phyloP scores from a whole-genome alignment of 2,888 invertebrate genomes.

The Eupeodes latifasciatus region DNA sequence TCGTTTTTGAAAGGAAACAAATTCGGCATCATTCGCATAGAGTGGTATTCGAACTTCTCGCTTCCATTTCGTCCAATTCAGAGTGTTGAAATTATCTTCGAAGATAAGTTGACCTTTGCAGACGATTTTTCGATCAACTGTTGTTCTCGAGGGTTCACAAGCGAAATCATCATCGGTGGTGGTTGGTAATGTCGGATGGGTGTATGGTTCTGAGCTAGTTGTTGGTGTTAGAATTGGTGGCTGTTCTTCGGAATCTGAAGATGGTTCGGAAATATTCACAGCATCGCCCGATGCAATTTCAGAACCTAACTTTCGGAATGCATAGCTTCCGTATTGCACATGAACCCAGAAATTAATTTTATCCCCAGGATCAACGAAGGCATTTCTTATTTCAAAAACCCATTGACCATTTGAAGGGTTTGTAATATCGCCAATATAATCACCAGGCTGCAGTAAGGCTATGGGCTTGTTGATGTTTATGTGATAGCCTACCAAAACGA shows the following conservation, averaged over 20 bases:
- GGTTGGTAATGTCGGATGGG: background rate
- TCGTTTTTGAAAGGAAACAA: slow-evolving; percentile 84
- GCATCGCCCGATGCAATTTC: slow-evolving; percentile 7
- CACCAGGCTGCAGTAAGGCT: slow-evolving; percentile 85
- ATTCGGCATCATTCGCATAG: slow-evolving; percentile 84
- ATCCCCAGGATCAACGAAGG: slow-evolving; percentile 85
- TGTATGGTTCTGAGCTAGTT: background rate
- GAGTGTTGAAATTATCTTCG: slow-evolving; percentile 86
- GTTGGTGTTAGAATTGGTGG: background rate
- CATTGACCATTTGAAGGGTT: slow-evolving; percentile 85
- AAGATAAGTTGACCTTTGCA: slow-evolving; percentile 86
- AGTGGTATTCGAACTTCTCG: slow-evolving; percentile 86
- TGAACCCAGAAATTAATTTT: slow-evolving; percentile 87
- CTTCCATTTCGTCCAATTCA: slow-evolving; percentile 85
- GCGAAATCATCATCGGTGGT: background rate
- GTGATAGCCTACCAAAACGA: slow-evolving; percentile 87
- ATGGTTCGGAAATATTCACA: background rate
- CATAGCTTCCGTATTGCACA: slow-evolving; percentile 79
- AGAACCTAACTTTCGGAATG: slow-evolving; percentile 41
- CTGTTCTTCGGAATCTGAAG: background rate
- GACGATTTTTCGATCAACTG: slow-evolving; percentile 70
- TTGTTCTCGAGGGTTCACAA: slow-evolving; percentile 22
- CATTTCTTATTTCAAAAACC: slow-evolving; percentile 84
- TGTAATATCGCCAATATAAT: slow-evolving; percentile 85
- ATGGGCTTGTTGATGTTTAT: slow-evolving; percentile 87